These are phyloP conservation scores for Leiothrix lutea DNA, from an alignment of 2,113 vertebrate genomes.

Conservation along the genomic window DNA sequence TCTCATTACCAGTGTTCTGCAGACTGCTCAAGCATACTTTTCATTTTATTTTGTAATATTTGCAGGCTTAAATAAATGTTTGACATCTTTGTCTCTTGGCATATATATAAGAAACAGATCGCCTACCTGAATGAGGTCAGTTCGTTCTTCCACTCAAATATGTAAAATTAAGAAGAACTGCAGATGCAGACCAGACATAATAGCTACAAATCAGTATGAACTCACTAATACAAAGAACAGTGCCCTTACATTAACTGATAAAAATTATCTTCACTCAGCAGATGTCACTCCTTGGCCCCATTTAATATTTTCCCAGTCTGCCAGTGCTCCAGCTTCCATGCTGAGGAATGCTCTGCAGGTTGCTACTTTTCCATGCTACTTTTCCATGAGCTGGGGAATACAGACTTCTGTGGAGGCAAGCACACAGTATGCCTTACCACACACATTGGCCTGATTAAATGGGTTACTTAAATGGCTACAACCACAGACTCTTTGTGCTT, in stretches of 20 bases:
- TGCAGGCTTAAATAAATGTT: not conserved
- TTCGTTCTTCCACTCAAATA: not conserved
- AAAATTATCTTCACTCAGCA: not conserved
- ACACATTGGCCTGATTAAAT: not conserved
- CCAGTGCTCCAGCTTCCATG: not conserved
- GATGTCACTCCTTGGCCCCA: not conserved
- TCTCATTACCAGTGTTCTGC: conserved; percentile 1
- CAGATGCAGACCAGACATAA: not conserved
- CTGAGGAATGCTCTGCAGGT: not conserved
- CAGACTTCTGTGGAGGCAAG: not conserved
- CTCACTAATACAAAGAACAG: not conserved
- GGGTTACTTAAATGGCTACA: not conserved
- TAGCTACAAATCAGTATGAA: not conserved
- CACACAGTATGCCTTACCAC: not conserved
- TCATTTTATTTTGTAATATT: conserved; percentile 15
- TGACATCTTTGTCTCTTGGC: not conserved
- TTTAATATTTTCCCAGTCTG: not conserved
- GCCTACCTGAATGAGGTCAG: not conserved
- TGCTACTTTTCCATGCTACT: not conserved
- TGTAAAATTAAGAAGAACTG: not conserved
- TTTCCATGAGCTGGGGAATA: not conserved
- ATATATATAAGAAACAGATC: not conserved
- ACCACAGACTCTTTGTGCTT: not conserved
- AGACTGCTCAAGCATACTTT: not conserved
- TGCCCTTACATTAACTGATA: not conserved